These are phyloP conservation scores for Watsonalla binaria DNA, from an alignment of 2,888 invertebrate genomes.

Conservation along the genomic window DNA sequence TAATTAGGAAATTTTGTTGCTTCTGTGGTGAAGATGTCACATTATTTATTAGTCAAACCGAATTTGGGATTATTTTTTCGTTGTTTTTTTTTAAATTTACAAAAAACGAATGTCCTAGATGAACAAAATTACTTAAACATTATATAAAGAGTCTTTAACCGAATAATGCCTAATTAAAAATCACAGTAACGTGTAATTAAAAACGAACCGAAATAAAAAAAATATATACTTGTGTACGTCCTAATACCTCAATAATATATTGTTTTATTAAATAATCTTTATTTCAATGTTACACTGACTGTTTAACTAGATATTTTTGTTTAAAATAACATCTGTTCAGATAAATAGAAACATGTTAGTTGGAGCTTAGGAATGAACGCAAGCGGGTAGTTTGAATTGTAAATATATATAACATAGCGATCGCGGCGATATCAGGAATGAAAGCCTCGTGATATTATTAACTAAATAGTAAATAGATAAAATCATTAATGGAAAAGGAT, in stretches of 20 bases:
- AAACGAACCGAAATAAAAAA: constrained; percentile 17
- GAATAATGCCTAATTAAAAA: no score
- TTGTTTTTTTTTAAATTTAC: no score
- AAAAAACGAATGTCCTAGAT: no score
- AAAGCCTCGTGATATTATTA: constrained; percentile 77
- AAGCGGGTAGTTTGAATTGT: constrained; percentile 76
- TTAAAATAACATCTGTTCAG: constrained; percentile 35
- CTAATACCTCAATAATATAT: constrained; percentile 75
- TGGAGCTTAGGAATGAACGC: constrained; percentile 61
- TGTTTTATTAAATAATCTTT: constrained; percentile 64
- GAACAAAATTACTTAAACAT: no score
- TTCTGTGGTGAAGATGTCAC: no score
- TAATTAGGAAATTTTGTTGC: not conserved
- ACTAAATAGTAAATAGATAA: constrained; percentile 75
- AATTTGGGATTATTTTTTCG: no score
- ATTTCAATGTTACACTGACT: constrained; percentile 64
- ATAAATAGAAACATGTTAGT: constrained; percentile 47
- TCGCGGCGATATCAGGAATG: constrained; percentile 68
- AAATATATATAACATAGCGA: constrained; percentile 70
- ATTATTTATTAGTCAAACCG: no score
- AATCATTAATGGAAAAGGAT: constrained; percentile 76
- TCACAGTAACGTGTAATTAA: not conserved
- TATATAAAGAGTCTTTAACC: no score
- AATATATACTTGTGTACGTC: constrained; percentile 56
- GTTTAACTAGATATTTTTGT: constrained; percentile 30